phyloP scores from a whole-genome alignment of 2,113 vertebrate genomes.

The Prinia subflava region DNA sequence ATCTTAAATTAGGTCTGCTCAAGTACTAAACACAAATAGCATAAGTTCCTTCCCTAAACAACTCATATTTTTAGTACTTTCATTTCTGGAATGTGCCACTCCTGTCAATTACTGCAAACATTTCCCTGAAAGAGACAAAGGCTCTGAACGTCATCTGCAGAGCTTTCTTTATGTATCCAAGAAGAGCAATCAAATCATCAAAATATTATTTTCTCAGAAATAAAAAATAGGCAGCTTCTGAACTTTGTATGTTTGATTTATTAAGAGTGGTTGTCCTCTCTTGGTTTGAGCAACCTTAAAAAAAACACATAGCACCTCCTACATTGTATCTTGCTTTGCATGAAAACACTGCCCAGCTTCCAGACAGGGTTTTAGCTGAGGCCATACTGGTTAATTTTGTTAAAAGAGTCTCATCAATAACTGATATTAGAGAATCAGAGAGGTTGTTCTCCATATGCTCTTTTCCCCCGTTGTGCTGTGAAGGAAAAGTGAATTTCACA shows the following conservation, averaged over 20 bases:
- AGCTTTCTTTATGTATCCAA: neutral
- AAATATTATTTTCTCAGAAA: neutral
- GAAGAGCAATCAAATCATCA: neutral
- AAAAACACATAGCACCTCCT: neutral
- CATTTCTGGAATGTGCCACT: neutral
- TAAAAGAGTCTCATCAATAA: neutral
- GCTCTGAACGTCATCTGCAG: neutral
- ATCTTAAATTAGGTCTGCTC: neutral
- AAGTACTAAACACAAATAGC: neutral
- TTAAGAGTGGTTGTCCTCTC: neutral
- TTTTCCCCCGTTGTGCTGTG: neutral
- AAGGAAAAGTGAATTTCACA: neutral
- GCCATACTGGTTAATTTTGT: neutral
- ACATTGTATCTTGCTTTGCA: neutral
- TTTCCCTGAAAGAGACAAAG: neutral
- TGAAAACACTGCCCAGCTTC: neutral
- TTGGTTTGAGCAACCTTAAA: neutral
- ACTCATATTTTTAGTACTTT: neutral
- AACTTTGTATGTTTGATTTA: neutral
- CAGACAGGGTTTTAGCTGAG: neutral
- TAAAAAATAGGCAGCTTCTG: neutral
- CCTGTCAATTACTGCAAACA: neutral
- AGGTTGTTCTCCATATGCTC: neutral
- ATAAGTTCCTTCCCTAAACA: neutral
- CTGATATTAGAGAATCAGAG: neutral